Conservation (phyloP, 2,888 invertebrate species). For the Corythucha ciliata region DNA sequence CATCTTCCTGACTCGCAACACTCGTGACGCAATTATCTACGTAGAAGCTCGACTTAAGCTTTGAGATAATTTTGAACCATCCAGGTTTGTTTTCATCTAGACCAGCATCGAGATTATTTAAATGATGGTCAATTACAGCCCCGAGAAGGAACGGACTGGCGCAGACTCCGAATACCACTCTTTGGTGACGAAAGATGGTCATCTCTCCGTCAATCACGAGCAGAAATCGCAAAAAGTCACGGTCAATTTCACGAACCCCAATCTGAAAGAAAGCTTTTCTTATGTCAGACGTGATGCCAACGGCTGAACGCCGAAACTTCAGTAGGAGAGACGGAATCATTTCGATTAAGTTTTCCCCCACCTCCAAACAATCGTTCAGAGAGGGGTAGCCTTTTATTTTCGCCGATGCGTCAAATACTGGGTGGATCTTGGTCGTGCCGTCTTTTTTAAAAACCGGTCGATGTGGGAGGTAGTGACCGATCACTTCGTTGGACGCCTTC, state of each 20-base stretch:
- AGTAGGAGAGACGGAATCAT: constrained; percentile 25
- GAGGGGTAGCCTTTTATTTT: constrained; percentile 17
- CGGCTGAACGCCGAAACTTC: constrained; percentile 24
- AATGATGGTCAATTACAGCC: constrained; percentile 16
- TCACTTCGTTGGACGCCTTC: constrained; percentile 20
- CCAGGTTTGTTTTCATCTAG: background rate
- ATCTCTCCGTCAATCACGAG: constrained; percentile 18
- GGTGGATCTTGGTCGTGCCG: constrained; percentile 28
- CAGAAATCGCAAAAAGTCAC: constrained; percentile 36
- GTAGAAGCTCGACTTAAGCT: constrained; percentile 10
- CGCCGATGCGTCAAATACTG: constrained; percentile 33
- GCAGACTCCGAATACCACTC: constrained; percentile 24
- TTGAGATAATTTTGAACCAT: background rate
- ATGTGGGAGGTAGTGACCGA: constrained; percentile 26
- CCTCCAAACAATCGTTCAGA: constrained; percentile 34
- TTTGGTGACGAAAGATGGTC: constrained; percentile 16
- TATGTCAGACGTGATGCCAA: constrained; percentile 33
- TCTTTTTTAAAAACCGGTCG: constrained; percentile 27
- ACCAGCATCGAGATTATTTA: constrained; percentile 7
- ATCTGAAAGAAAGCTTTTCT: constrained; percentile 38
- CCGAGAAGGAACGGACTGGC: constrained; percentile 24
- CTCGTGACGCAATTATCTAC: constrained; percentile 17
- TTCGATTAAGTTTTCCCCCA: constrained; percentile 32
- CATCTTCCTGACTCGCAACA: background rate
- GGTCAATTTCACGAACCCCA: constrained; percentile 31